A percentile compares a stretch with the other conserved stretches of the same genome.
Conservation (phyloP, 1,140 invertebrate species). For the Triops cancriformis region DNA sequence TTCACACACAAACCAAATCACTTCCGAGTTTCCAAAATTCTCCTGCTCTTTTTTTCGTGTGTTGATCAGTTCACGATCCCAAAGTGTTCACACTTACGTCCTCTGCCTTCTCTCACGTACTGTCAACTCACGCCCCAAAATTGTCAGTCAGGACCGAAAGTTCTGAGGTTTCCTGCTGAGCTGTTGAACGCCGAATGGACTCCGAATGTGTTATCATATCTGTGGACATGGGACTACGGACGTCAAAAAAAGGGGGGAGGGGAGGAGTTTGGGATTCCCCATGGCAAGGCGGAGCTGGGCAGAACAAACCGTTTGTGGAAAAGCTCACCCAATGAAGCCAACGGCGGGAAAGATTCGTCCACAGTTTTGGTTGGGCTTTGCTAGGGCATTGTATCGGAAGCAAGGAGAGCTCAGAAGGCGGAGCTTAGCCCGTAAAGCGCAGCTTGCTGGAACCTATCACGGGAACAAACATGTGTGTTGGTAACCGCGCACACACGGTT, state of each 20-base stretch:
- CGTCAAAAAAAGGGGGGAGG: background rate
- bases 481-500: conserved; percentile 2
- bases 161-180: conserved; percentile 8
- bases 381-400: conserved; percentile 4
- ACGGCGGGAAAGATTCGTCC: conserved; percentile 5
- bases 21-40: too few species aligned
- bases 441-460: background rate
- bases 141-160: background rate
- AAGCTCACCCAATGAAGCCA: background rate
- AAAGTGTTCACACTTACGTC: too few species aligned
- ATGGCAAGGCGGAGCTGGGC: background rate
- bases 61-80: too few species aligned
- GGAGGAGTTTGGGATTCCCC: background rate
- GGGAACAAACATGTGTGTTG: conserved; percentile 13
- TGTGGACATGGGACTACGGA: background rate
- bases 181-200: conserved; percentile 3
- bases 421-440: background rate
- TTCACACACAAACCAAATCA: background rate
- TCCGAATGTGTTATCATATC: background rate
- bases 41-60: too few species aligned
- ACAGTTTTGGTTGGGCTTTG: background rate
- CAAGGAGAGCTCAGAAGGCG: background rate
- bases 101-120: too few species aligned
- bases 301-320: conserved; percentile 1
- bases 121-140: background rate